Base-by-base conservation (phyloP, 2,888 invertebrate genomes). In the Xestia rhomboidea region DNA sequence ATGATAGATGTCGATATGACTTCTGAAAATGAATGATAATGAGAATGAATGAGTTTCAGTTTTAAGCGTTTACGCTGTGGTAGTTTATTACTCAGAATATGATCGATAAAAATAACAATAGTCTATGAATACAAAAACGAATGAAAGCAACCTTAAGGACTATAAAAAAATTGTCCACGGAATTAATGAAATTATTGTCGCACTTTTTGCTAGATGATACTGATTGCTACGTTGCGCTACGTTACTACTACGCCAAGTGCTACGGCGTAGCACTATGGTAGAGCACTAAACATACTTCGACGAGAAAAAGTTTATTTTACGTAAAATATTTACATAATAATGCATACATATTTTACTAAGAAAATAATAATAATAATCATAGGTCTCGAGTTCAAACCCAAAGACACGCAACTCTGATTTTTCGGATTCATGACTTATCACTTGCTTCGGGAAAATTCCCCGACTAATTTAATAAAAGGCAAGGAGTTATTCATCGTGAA, bases 11-110 rank as follows among this genome's bases (percentile, higher is more conserved):
- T 21, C 11, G 67, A 51, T 34, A 34, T 34, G 6, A 60, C 24
- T 21, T 64, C 82, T 83, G 83, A 83, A 83, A 83, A 73, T 76
- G 13, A 69, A 79, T 62, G 60, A 69, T 44, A 46, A 67, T 66
- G 34, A 49, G 0, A 27, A 64, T 44, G 4, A 34, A 64, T 77
- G 30, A 49, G 24, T 41, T 63, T 68, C 5, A 62, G 10, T 10
- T 51, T 49, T 41, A 64, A 64, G 21, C 21, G 34, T 1, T 60
- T 34, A 34, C 11, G 24, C 7, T 63, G 30, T 60, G 18, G 0
- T 60, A 7, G 18, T 15, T 60, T n/a, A 13, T n/a, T 54, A 54
- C 13, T n/a, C n/a, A 27, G 0, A 57, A 27, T 27, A 57, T 30
- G 21, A 10, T 34, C 60, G 30, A 30, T 34, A 60, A 21, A 10